Conservation (phyloP, 1,140 invertebrate species). For the Drosophila pandora region DNA sequence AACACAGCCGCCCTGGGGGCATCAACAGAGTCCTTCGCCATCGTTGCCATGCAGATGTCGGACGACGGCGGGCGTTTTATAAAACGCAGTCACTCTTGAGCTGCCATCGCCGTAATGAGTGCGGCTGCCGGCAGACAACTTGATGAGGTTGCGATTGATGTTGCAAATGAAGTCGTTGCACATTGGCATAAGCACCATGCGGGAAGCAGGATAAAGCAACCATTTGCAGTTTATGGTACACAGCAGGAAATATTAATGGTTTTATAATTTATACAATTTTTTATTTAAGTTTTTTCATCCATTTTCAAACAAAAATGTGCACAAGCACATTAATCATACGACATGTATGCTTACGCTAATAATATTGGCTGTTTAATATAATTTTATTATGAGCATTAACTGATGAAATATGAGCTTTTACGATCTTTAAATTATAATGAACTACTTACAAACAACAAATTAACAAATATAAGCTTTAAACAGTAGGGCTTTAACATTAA, state of each 20-base stretch:
- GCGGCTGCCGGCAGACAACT: conserved; percentile 44
- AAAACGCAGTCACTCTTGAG: conserved; percentile 44
- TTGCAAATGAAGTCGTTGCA: conserved; percentile 63
- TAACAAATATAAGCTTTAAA: background rate
- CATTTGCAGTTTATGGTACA: conserved; percentile 7
- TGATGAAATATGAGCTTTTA: no score
- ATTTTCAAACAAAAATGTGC: background rate
- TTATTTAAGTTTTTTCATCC: no score
- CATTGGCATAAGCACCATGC: conserved; percentile 10
- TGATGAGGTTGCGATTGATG: conserved; percentile 70
- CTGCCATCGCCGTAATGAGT: conserved; percentile 61
- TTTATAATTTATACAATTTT: background rate
- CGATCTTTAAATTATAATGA: background rate
- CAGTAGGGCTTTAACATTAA: no score
- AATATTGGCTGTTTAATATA: background rate
- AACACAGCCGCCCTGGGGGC: conserved; percentile 27
- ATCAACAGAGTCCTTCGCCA: background rate
- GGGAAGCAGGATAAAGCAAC: conserved; percentile 1
- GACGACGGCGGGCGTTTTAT: conserved; percentile 47
- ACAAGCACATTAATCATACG: background rate
- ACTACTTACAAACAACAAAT: background rate
- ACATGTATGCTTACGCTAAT: background rate
- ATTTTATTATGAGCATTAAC: no score
- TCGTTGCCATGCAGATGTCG: conserved; percentile 9
- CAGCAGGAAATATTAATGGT: background rate